These are phyloP conservation scores for Labeo rohita DNA, from an alignment of 2,113 vertebrate species.

Conservation along the genomic window DNA sequence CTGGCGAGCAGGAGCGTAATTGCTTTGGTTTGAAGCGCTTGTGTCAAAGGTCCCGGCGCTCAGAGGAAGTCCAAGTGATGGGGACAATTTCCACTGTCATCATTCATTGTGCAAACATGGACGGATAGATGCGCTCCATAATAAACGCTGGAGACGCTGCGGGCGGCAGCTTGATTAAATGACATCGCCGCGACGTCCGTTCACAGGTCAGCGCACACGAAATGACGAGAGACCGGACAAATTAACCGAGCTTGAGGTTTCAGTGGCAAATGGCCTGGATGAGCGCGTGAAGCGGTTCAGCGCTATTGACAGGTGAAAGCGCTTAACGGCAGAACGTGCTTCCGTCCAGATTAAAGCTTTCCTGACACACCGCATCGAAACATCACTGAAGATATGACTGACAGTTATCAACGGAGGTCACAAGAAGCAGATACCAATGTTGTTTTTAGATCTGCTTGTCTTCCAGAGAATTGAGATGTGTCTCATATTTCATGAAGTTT, in stretches of 20 bases:
- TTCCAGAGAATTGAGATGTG: no score
- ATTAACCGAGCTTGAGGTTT: neutral
- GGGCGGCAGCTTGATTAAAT: slow-evolving; percentile 31
- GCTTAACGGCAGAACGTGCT: slow-evolving; percentile 41
- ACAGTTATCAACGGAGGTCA: slow-evolving; percentile 43
- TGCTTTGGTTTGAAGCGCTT: slow-evolving; percentile 6
- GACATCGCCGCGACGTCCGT: neutral
- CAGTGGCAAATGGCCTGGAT: neutral
- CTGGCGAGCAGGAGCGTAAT: neutral
- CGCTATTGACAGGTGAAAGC: slow-evolving; percentile 49
- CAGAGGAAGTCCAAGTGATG: slow-evolving; percentile 11
- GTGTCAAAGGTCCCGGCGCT: neutral
- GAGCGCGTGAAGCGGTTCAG: neutral
- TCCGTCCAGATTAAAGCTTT: slow-evolving; percentile 56
- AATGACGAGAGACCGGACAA: neutral
- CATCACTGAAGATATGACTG: slow-evolving; percentile 50
- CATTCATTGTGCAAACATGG: neutral
- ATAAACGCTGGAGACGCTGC: slow-evolving; percentile 9
- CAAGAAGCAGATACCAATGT: neutral
- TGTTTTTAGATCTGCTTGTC: no score
- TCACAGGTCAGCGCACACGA: slow-evolving; percentile 16
- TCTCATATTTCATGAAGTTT: no score
- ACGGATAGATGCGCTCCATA: neutral
- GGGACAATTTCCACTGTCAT: slow-evolving; percentile 16
- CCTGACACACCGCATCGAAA: slow-evolving; percentile 56